These are phyloP conservation scores for Entomobrya proxima DNA, from an alignment of 2,888 invertebrate species.

Conservation along the genomic window DNA sequence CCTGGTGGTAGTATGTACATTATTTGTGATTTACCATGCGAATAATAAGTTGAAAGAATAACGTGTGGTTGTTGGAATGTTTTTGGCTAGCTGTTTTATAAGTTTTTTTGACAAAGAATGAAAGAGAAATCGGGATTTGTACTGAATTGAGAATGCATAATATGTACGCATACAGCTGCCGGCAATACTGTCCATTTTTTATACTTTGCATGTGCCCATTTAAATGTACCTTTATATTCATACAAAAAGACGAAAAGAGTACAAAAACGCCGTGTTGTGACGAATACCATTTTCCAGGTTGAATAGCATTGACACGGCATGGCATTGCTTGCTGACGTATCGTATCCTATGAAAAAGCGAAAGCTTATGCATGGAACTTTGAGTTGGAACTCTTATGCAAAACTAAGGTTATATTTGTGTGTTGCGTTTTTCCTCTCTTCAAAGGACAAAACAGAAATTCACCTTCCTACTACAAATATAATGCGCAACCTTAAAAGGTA, in stretches of 20 bases:
- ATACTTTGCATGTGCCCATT: slow-evolving; percentile 3
- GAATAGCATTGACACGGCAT: slow-evolving; percentile 4
- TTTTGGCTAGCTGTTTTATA: background rate
- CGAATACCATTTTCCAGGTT: slow-evolving; percentile 15
- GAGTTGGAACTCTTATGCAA: no score
- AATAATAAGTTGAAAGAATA: background rate
- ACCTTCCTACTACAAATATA: no score
- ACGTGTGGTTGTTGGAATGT: background rate
- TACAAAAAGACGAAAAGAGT: background rate
- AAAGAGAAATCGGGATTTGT: background rate
- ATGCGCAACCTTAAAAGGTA: background rate
- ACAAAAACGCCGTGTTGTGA: background rate
- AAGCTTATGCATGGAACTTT: background rate
- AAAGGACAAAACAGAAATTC: background rate
- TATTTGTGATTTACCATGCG: background rate
- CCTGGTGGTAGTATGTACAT: slow-evolving; percentile 13
- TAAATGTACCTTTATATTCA: background rate
- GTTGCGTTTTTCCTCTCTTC: background rate
- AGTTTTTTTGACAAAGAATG: background rate
- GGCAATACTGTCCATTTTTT: slow-evolving; percentile 25
- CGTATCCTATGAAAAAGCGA: background rate
- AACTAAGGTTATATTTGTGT: slow-evolving; percentile 5
- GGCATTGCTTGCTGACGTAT: background rate
- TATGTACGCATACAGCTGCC: slow-evolving; percentile 6
- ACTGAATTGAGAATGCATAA: background rate